Evolutionary conservation across 1,140 invertebrate species (phyloP), one percentile per base, ranked within the genome.

Genomic region (Nasonia giraulti): DNA sequence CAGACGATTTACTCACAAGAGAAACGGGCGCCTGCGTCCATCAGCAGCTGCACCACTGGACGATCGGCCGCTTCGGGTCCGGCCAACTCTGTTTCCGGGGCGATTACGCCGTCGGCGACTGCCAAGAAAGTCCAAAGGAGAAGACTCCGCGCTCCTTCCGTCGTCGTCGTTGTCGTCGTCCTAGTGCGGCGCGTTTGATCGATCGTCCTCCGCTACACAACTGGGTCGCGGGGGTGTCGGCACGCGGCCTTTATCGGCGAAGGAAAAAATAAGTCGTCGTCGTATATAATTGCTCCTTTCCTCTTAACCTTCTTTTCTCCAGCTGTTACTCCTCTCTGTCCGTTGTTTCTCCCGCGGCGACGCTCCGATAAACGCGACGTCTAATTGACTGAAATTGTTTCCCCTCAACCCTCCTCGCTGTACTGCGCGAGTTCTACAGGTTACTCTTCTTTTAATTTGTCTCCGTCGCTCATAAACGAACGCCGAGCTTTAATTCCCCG

Each of bases 131-230:
- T 31, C 31, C 20, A 27, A 31, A 71, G 69, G 27, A 71, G 8
- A 12, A 17, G 31, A n/a, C 44, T 77, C n/a, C 20, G 12, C 20
- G 12, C 75, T 47, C 44, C 75, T 77, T 77, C 33, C 31, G 68
- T 44, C 73, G 23, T 17, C 37, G 75, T 79, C 77, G 17, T 74
- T 5, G 23, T 23, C 55, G 75, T 84, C 62, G 66, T 73, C 82
- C 40, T 77, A 68, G 82, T 55, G 55, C 78, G 62, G 47, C 20
- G 27, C 84, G 89, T 89, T 90, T 89, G 88, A 80, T 90, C 89
- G 85, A 90, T 90, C 85, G 76, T 82, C 44, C 77, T 17, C 68
- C 71, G 74, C 55, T 62, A 62, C 55, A 62, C 69, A 85, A 86
- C 88, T 89, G 68, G 86, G 83, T 86, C 83, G 73, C 69, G 62